phyloP scores from a whole-genome alignment of 2,113 vertebrate species.

The Gobio gobio region DNA sequence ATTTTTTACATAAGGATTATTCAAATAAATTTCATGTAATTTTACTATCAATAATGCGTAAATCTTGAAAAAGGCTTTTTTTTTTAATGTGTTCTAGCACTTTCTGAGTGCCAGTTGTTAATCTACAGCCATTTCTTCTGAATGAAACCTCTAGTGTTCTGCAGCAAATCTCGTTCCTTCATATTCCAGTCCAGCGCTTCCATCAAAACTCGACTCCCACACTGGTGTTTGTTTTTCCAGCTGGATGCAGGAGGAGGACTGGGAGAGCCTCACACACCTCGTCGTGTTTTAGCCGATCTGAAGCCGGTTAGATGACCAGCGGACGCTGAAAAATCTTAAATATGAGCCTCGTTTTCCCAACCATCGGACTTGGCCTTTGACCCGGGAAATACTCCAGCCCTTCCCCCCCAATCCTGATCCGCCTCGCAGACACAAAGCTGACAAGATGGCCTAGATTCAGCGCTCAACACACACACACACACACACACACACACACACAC shows the following conservation, averaged over 20 bases:
- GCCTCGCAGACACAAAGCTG: conserved; percentile 74
- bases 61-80: too few species aligned
- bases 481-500: not conserved
- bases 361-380: conserved; percentile 45
- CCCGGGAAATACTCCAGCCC: conserved; percentile 45
- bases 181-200: not conserved
- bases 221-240: conserved; percentile 3
- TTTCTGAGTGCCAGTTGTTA: too few species aligned
- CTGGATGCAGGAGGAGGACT: not conserved
- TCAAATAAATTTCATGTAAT: too few species aligned
- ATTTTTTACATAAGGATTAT: too few species aligned
- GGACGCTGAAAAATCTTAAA: not conserved
- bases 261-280: not conserved
- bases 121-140: too few species aligned
- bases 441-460: conserved; percentile 75
- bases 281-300: too few species aligned
- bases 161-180: too few species aligned
- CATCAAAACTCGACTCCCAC: conserved; percentile 29
- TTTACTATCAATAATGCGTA: too few species aligned
- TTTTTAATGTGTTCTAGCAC: too few species aligned
- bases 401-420: conserved; percentile 65
- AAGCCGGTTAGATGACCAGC: too few species aligned
- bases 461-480: conserved; percentile 59
- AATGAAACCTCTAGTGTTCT: too few species aligned
- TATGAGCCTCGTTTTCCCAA: conserved; percentile 28